Evolutionary conservation across 2,888 invertebrate genomes (phyloP).

Genomic region (Plebejus melissa): DNA sequence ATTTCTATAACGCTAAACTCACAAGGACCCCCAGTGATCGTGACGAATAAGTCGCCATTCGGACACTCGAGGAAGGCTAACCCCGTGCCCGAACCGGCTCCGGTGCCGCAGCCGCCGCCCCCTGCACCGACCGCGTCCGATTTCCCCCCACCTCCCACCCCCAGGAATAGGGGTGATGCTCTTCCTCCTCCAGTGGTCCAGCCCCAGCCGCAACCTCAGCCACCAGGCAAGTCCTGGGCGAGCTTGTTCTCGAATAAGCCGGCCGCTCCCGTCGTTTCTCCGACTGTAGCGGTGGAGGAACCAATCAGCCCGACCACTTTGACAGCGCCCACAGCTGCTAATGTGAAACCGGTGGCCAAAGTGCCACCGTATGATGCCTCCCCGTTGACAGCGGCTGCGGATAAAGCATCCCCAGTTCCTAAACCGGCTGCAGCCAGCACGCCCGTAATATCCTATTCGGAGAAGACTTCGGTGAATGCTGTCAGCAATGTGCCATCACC

Average conservation of each 20-base stretch:
- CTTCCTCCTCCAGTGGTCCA: conserved; percentile 52
- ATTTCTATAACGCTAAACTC: conserved; percentile 71
- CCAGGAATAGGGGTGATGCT: conserved; percentile 62
- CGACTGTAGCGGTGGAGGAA: conserved; percentile 51
- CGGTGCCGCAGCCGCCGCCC: conserved; percentile 64
- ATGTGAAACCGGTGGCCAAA: conserved; percentile 79
- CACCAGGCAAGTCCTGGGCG: conserved; percentile 82
- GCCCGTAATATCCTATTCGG: conserved; percentile 55
- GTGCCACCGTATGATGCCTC: conserved; percentile 80
- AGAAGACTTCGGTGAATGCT: conserved; percentile 62
- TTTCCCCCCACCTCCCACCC: conserved; percentile 73
- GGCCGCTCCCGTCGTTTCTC: conserved; percentile 41
- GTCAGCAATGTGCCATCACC: conserved; percentile 46
- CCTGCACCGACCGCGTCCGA: conserved; percentile 73
- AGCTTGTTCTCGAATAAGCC: conserved; percentile 79
- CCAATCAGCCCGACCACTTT: conserved; percentile 54
- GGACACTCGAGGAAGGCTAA: conserved; percentile 63
- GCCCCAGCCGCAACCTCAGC: conserved; percentile 59
- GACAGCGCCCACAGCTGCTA: conserved; percentile 49
- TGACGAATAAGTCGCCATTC: conserved; percentile 70
- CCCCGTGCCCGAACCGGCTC: conserved; percentile 53
- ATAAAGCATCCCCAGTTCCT: conserved; percentile 50
- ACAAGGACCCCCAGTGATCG: conserved; percentile 69
- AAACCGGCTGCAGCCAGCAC: conserved; percentile 39
- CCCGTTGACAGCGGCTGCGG: conserved; percentile 51